These are phyloP conservation scores for Pyrrhosoma nymphula DNA, from an alignment of 2,888 invertebrate genomes.

Conservation along the genomic window DNA sequence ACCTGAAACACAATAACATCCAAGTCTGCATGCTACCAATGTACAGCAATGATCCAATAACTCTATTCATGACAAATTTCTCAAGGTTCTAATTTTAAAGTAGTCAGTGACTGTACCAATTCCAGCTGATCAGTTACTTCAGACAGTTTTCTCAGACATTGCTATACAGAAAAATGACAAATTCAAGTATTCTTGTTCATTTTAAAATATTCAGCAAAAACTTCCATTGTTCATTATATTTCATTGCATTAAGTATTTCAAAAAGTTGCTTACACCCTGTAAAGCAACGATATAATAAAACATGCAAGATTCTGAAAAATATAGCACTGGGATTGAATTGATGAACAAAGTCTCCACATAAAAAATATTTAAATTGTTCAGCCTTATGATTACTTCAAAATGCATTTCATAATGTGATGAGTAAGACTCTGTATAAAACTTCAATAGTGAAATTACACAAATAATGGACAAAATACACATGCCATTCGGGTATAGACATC, in stretches of 20 bases:
- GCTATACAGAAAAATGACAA: neutral
- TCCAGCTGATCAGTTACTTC: neutral
- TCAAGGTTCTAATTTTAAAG: neutral
- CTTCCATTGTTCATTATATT: neutral
- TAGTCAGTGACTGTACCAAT: neutral
- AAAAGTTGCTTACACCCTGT: neutral
- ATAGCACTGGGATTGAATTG: neutral
- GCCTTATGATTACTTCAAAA: neutral
- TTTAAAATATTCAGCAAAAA: neutral
- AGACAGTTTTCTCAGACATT: neutral
- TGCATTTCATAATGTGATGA: neutral
- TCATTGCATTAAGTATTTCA: neutral
- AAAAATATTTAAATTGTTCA: neutral
- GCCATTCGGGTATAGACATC: conserved; percentile 33
- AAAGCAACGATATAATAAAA: neutral
- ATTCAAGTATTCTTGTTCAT: neutral
- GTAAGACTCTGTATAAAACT: neutral
- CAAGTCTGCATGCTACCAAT: neutral
- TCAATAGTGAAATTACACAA: neutral
- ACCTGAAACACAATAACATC: conserved; percentile 18
- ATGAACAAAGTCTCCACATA: neutral
- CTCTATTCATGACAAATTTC: neutral
- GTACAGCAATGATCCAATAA: conserved; percentile 27
- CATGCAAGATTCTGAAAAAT: conserved; percentile 10
- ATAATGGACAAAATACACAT: neutral